phyloP scores from a whole-genome alignment of 2,113 vertebrate species.

The Tamias sibiricus region DNA sequence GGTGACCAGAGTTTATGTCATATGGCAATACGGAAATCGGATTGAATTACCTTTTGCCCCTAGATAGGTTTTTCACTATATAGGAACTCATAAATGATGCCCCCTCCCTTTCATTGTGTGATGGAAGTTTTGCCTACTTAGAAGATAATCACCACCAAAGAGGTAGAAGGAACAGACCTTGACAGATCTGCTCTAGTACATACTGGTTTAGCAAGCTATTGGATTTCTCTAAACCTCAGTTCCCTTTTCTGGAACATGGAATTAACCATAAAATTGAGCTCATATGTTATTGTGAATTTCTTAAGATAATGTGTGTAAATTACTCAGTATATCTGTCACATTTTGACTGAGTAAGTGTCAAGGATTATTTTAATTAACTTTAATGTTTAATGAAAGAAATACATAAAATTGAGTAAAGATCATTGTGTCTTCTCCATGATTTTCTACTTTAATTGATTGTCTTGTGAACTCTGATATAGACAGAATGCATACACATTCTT shows the following conservation, averaged over 20 bases:
- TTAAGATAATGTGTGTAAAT: neutral
- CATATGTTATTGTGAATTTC: neutral
- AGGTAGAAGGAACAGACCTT: neutral
- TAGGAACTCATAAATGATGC: neutral
- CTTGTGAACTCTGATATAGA: neutral
- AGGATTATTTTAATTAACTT: slow-evolving; percentile 57
- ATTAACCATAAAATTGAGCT: neutral
- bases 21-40: neutral
- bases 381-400: slow-evolving; percentile 46
- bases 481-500: neutral
- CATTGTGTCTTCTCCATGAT: neutral
- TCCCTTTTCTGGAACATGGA: neutral
- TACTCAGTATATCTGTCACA: neutral
- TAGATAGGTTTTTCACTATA: neutral
- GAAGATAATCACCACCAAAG: neutral
- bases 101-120: neutral
- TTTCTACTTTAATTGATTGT: slow-evolving; percentile 16
- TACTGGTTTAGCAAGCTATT: neutral
- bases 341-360: slow-evolving; percentile 36
- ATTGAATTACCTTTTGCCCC: neutral
- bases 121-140: neutral
- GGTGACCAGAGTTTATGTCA: neutral
- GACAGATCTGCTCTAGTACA: neutral
- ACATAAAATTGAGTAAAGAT: neutral
- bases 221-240: neutral